These are phyloP conservation scores for Presbytis comata DNA, from an alignment of 2,797 vertebrate genomes.

Conservation along the genomic window DNA sequence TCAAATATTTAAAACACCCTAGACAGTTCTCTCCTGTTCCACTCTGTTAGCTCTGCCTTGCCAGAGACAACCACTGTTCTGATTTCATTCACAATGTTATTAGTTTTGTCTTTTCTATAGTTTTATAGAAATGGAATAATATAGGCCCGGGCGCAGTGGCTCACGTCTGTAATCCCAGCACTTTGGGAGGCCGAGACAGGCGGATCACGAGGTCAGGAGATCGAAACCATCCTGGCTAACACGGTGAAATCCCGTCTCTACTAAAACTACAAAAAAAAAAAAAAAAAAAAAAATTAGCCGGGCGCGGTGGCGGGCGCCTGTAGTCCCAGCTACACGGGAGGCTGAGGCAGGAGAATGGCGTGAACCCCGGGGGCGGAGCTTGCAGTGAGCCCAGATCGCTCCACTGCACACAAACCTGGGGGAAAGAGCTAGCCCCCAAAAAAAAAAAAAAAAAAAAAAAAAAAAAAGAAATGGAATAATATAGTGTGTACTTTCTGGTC, in stretches of 20 bases:
- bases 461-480: not conserved
- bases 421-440: too few relatives aligned
- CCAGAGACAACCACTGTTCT: not conserved
- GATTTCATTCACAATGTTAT: not conserved
- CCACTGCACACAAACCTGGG: too few relatives aligned
- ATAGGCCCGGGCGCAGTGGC: accelerated
- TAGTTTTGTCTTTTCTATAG: not conserved
- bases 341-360: too few relatives aligned
- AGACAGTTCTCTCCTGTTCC: not conserved
- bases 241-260: too few relatives aligned
- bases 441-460: too few relatives aligned
- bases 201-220: accelerated
- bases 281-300: too few relatives aligned
- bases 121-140: not conserved
- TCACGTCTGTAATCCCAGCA: too few relatives aligned
- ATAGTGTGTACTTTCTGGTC: not conserved
- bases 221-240: too few relatives aligned
- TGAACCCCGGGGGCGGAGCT: accelerated
- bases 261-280: too few relatives aligned
- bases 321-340: accelerated
- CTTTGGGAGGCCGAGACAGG: too few relatives aligned
- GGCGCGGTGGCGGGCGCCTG: accelerated
- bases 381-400: too few relatives aligned
- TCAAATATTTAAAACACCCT: not conserved
- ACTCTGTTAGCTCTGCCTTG: not conserved